Percentiles rank a stretch among this genome's conserved stretches.
phyloP scores from a whole-genome alignment of 2,113 vertebrate genomes.

The Scophthalmus maximus region DNA sequence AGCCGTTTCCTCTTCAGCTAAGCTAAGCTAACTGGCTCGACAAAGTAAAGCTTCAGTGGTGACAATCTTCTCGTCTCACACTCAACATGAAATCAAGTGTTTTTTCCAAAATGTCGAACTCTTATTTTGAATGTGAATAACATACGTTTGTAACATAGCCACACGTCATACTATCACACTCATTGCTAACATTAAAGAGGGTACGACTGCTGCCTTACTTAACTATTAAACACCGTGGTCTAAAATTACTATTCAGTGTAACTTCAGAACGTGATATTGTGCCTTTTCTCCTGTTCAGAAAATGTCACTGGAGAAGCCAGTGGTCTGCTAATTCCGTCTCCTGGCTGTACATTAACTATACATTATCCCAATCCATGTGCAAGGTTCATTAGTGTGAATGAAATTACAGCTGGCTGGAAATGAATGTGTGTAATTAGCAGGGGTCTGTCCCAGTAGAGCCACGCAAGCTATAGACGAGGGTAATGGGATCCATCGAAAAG shows the following conservation, averaged over 20 bases:
- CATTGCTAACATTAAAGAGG: no score
- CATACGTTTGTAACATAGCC: no score
- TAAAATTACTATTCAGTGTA: slow-evolving; percentile 31
- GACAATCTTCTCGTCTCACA: not conserved
- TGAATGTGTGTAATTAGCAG: slow-evolving; percentile 77
- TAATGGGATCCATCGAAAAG: slow-evolving; percentile 78
- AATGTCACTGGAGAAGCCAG: slow-evolving; percentile 66
- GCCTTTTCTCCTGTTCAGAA: slow-evolving; percentile 41
- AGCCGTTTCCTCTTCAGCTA: not conserved
- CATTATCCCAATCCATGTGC: slow-evolving; percentile 74
- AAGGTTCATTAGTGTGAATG: slow-evolving; percentile 79
- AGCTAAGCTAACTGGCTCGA: slow-evolving; percentile 3
- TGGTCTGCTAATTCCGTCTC: slow-evolving; percentile 61
- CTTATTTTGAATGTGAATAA: not conserved
- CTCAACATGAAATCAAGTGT: not conserved
- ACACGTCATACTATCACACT: no score
- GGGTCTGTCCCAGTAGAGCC: slow-evolving; percentile 71
- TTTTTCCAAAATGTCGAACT: not conserved
- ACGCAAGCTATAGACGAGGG: slow-evolving; percentile 67
- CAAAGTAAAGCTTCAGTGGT: not conserved
- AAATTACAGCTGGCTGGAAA: slow-evolving; percentile 77
- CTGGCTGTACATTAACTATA: slow-evolving; percentile 78
- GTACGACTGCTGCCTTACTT: no score
- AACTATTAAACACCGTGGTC: slow-evolving; percentile 12
- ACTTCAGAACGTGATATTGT: slow-evolving; percentile 45